Percentiles rank a stretch among this genome's conserved stretches.
These are phyloP conservation scores for Acronicta psi DNA, from an alignment of 2,888 invertebrate genomes.

Conservation along the genomic window DNA sequence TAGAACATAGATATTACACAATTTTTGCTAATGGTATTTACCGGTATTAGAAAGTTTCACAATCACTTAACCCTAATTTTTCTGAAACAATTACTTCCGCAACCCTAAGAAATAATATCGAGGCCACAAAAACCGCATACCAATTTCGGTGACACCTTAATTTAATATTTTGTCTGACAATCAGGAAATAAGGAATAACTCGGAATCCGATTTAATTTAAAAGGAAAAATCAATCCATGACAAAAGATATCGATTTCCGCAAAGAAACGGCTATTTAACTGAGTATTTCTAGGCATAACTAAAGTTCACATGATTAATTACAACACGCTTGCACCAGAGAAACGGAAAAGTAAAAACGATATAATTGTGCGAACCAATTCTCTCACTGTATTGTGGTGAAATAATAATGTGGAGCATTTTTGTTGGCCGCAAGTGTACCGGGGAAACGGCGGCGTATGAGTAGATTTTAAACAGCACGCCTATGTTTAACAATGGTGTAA, in stretches of 20 bases:
- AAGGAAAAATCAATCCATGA: constrained; percentile 28
- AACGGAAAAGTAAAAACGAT: constrained; percentile 71
- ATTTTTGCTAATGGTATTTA: background rate
- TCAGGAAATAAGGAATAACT: background rate
- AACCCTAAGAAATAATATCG: constrained; percentile 38
- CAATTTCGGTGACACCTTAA: constrained; percentile 10
- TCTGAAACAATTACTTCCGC: constrained; percentile 15
- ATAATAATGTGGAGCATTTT: constrained; percentile 66
- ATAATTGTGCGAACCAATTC: constrained; percentile 74
- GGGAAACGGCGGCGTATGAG: constrained; percentile 21
- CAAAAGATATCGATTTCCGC: constrained; percentile 45
- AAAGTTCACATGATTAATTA: constrained; percentile 77
- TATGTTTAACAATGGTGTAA: constrained; percentile 36
- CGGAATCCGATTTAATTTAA: constrained; percentile 7
- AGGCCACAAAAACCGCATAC: constrained; percentile 35
- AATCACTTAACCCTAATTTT: constrained; percentile 4
- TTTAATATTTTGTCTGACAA: too few species aligned
- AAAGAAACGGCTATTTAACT: constrained; percentile 37
- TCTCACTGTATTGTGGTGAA: constrained; percentile 66
- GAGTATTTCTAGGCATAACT: constrained; percentile 36
- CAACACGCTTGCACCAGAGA: constrained; percentile 68
- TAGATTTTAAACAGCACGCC: constrained; percentile 33
- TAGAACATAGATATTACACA: too few species aligned
- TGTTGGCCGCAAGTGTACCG: constrained; percentile 60
- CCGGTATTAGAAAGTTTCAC: background rate